Percentiles rank a stretch among this genome's conserved stretches.
phyloP scores from a whole-genome alignment of 2,797 vertebrate genomes.

The Pipistrellus kuhlii region DNA sequence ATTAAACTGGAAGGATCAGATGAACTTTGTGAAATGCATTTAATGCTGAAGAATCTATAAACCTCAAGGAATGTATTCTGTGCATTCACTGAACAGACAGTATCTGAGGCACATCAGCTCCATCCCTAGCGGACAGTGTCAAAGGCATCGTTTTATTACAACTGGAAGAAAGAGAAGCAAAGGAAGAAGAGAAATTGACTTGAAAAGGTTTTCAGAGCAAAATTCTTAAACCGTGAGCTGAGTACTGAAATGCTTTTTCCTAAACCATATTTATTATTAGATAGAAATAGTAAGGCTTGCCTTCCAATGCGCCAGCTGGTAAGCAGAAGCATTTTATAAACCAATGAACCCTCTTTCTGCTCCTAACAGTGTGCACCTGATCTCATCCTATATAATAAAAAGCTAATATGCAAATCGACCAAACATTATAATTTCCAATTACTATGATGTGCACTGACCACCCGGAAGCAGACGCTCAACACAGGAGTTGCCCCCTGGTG shows the following conservation, averaged over 20 bases:
- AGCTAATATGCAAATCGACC: too few relatives aligned
- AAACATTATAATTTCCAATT: fast-evolving
- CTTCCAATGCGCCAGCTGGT: background rate
- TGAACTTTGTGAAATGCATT: background rate
- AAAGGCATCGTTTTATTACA: background rate
- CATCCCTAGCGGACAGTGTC: background rate
- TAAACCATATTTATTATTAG: background rate
- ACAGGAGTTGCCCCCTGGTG: too few relatives aligned
- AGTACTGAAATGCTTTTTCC: background rate
- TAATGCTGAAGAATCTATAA: constrained; percentile 24
- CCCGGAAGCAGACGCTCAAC: too few relatives aligned
- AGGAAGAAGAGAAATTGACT: background rate
- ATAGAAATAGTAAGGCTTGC: background rate
- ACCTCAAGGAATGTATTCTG: background rate
- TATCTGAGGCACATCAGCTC: background rate
- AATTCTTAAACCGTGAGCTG: background rate
- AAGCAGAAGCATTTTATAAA: background rate
- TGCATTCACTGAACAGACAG: background rate
- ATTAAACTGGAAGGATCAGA: background rate
- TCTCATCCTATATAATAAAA: background rate
- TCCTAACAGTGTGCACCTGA: background rate
- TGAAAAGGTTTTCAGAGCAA: background rate
- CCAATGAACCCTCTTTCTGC: background rate
- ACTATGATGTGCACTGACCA: too few relatives aligned
- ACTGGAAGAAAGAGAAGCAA: background rate